Conservation (phyloP, 1,140 invertebrate species). For the Penaeus indicus region DNA sequence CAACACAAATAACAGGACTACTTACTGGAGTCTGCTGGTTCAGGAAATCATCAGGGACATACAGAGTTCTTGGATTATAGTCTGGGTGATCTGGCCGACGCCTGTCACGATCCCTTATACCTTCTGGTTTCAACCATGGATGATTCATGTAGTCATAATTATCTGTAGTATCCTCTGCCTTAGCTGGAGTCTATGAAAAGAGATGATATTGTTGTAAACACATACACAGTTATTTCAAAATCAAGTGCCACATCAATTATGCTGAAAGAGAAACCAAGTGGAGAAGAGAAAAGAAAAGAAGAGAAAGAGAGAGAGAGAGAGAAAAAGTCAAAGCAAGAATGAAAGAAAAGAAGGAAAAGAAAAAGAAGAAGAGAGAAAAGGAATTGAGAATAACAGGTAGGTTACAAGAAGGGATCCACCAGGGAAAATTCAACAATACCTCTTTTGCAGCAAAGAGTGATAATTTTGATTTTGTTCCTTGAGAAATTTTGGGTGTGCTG, state of each 20-base stretch:
- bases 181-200: conserved; percentile 31
- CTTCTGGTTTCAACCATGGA: conserved; percentile 86
- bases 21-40: conserved; percentile 84
- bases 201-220: conserved; percentile 5
- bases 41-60: conserved; percentile 85
- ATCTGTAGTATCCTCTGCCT: conserved; percentile 38
- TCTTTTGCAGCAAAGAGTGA: conserved; percentile 67
- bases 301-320: not conserved
- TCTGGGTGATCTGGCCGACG: conserved; percentile 80
- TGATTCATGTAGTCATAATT: conserved; percentile 82
- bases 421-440: conserved; percentile 19
- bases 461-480: conserved; percentile 70
- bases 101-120: conserved; percentile 82
- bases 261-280: not conserved
- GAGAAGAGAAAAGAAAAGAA: not conserved
- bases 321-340: not conserved
- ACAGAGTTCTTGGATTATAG: conserved; percentile 89
- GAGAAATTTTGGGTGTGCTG: conserved; percentile 63
- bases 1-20: conserved; percentile 42
- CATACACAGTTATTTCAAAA: not conserved
- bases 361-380: not conserved
- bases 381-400: conserved; percentile 6
- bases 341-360: not conserved
- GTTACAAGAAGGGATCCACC: not conserved
- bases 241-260: too few species aligned